Conservation (phyloP, 1,140 invertebrate genomes). For the Pseudomyrmex pallidus region DNA sequence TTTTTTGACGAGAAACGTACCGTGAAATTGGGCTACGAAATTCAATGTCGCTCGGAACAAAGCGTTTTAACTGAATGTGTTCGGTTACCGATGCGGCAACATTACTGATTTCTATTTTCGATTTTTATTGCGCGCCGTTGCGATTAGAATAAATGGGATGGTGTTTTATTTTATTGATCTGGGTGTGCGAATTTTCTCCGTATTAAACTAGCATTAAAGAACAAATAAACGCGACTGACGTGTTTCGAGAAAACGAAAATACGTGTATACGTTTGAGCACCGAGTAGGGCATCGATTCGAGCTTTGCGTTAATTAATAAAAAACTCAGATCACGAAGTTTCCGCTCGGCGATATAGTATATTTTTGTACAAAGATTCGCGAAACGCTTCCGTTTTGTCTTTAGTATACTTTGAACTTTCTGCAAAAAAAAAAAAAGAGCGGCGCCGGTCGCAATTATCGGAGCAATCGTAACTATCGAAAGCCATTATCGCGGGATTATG, state of each 20-base stretch:
- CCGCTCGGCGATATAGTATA: background rate
- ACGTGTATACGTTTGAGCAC: background rate
- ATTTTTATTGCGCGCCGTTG: slow-evolving; percentile 43
- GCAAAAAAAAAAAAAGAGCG: slow-evolving; percentile 12
- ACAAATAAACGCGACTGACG: no score
- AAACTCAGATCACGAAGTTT: background rate
- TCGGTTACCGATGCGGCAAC: slow-evolving; percentile 28
- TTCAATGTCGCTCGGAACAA: slow-evolving; percentile 48
- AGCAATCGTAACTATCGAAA: slow-evolving; percentile 56
- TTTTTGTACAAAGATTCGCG: slow-evolving; percentile 1
- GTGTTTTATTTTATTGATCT: no score
- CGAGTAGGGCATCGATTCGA: background rate
- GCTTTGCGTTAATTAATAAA: slow-evolving; percentile 33
- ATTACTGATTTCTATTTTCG: slow-evolving; percentile 39
- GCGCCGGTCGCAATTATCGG: slow-evolving; percentile 39
- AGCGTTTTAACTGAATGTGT: slow-evolving; percentile 49
- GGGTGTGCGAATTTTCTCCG: no score
- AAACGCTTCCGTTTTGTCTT: slow-evolving; percentile 19
- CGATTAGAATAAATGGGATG: slow-evolving; percentile 31
- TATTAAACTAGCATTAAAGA: no score
- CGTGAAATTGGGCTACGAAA: slow-evolving; percentile 56
- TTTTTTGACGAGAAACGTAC: slow-evolving; percentile 61
- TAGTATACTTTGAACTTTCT: slow-evolving; percentile 7
- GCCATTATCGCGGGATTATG: slow-evolving; percentile 56
- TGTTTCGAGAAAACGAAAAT: background rate